Conservation (phyloP, 2,888 invertebrate genomes). For the Scotopteryx bipunctaria region DNA sequence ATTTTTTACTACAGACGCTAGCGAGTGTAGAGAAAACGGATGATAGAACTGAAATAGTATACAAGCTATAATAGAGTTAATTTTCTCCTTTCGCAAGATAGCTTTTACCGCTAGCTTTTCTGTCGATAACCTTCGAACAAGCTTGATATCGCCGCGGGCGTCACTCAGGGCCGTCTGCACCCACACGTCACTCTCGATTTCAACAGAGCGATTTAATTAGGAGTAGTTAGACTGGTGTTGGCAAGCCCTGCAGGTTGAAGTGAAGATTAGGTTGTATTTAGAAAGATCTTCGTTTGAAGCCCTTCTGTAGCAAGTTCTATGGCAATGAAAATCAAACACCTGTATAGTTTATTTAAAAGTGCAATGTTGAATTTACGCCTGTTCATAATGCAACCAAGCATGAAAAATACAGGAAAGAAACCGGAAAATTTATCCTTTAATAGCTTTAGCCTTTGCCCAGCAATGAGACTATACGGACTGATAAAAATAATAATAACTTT, state of each 20-base stretch:
- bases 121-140: constrained; percentile 16
- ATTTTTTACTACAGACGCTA: no score
- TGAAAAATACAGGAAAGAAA: no score
- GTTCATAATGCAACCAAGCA: no score
- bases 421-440: no score
- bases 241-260: constrained; percentile 13
- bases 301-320: not conserved
- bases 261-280: constrained; percentile 9
- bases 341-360: no score
- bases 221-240: constrained; percentile 22
- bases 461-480: no score
- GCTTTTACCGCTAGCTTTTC: constrained; percentile 12
- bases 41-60: not conserved
- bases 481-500: no score
- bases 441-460: no score
- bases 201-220: constrained; percentile 37
- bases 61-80: not conserved
- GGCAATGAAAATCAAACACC: no score
- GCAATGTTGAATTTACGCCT: no score
- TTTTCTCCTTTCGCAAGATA: not conserved
- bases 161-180: constrained; percentile 54
- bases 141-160: constrained; percentile 28
- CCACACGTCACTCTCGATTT: constrained; percentile 60
- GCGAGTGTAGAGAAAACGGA: no score
- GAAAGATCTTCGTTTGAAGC: not conserved